Evolutionary conservation across 2,888 invertebrate genomes (phyloP).

Genomic region (Malthinus flaveolus): DNA sequence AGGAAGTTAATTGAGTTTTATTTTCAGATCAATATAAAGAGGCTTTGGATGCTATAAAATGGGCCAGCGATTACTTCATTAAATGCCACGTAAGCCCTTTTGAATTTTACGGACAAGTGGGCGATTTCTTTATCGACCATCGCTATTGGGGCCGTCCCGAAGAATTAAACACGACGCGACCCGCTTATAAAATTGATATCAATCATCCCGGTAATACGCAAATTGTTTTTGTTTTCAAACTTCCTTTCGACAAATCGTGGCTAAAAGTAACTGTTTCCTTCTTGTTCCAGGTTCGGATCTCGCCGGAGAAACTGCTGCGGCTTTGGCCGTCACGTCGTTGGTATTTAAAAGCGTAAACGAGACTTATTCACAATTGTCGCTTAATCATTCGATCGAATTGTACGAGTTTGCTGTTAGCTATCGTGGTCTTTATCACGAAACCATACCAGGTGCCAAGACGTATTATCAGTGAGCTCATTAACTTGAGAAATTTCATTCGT

Average conservation of each 20-base stretch:
- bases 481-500: neutral
- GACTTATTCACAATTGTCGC: constrained; percentile 52
- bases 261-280: neutral
- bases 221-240: neutral
- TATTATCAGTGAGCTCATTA: constrained; percentile 54
- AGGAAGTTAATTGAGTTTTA: neutral
- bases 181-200: constrained; percentile 61
- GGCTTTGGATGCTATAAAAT: constrained; percentile 56
- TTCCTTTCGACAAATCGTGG: neutral
- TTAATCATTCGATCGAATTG: constrained; percentile 57
- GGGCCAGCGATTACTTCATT: constrained; percentile 64
- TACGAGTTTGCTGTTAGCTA: constrained; percentile 58
- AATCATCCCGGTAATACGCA: constrained; percentile 56
- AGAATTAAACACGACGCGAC: constrained; percentile 61
- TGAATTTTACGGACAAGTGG: constrained; percentile 62
- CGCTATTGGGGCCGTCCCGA: constrained; percentile 66
- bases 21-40: constrained; percentile 53
- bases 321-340: constrained; percentile 34
- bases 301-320: constrained; percentile 63
- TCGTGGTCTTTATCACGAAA: constrained; percentile 58
- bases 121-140: constrained; percentile 62
- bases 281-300: constrained; percentile 58
- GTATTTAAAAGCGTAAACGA: constrained; percentile 55
- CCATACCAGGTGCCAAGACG: constrained; percentile 57
- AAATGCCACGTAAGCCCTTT: constrained; percentile 59